Percentiles rank a stretch among this genome's conserved stretches.
Evolutionary conservation across 2,888 invertebrate genomes (phyloP).

Genomic region (Muschampia staudingeri): DNA sequence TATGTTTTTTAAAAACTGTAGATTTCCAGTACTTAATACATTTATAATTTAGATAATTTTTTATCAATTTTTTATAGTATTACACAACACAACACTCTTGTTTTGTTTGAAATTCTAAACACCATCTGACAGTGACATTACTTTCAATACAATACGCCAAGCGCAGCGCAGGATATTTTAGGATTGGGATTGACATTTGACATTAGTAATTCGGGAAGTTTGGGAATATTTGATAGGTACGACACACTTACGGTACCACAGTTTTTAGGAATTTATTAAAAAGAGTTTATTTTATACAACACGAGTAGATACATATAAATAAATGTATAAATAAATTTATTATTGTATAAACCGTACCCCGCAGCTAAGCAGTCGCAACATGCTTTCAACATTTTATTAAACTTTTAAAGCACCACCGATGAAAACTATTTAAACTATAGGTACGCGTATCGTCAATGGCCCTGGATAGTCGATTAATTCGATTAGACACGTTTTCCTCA

Average conservation of each 20-base stretch:
- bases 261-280: too few species aligned
- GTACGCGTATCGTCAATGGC: conserved; percentile 67
- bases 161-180: too few species aligned
- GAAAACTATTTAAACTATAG: background rate
- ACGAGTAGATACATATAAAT: background rate
- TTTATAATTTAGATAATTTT: background rate
- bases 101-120: background rate
- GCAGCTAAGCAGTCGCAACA: conserved; percentile 85
- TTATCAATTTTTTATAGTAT: too few species aligned
- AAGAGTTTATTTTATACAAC: too few species aligned
- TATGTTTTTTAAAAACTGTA: background rate
- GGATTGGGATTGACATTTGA: background rate
- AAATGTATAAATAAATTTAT: background rate
- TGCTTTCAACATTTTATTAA: conserved; percentile 82
- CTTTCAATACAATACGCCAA: background rate
- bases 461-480: background rate
- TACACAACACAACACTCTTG: background rate
- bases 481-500: conserved; percentile 44
- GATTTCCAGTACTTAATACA: background rate
- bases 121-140: background rate
- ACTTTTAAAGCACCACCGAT: conserved; percentile 62
- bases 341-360: conserved; percentile 78
- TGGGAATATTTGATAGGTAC: background rate
- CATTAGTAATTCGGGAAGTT: background rate
- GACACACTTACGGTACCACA: too few species aligned